Base-by-base conservation (phyloP, 2,888 invertebrate genomes). In the Lordiphosa fenestrarum region DNA sequence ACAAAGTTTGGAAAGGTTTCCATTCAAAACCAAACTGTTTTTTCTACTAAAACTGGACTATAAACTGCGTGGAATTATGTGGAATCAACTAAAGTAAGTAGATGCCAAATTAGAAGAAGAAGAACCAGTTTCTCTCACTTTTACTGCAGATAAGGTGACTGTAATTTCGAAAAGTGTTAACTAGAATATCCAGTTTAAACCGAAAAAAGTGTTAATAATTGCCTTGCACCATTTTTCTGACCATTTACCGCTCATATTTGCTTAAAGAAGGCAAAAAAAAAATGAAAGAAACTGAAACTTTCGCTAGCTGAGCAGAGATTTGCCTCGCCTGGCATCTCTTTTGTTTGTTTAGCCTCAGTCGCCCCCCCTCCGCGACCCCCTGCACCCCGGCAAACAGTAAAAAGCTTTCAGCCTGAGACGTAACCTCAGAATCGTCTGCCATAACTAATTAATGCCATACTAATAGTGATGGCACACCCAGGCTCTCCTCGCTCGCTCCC, bases 381-480 rank as follows among this genome's bases (percentile, higher is more conserved):
- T 9, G 13, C 7, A 12, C 3, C n/a, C 12, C 10, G 10, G 39
- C 42, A 56, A 66, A 86, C 87, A 86, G 74, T 80, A 72, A 87
- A 87, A 87, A 88, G 86, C 87, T 87, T 88, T 88, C 87, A 88
- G 71, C 39, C 72, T 83, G 73, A 76, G 80, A 71, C 70, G 68
- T 69, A 88, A 87, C 88, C 87, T 78, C 88, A 87, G 85, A 87
- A 87, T 87, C 87, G 87, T 87, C 87, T 87, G 88, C 87, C 87
- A 87, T 88, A 88, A 87, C 87, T 87, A 87, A 87, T 88, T 88
- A 88, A 87, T 87, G 88, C 86, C 77, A 73, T 77, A 86, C 84
- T 81, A 85, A 84, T 84, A 78, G 84, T 81, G 84, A 71, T 58
- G 69, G 59, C 50, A 48, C 52, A 44, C 33, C 52, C 63, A 56